These are phyloP conservation scores for Rhagophthalmus giganteus DNA, from an alignment of 2,888 invertebrate genomes.

Conservation along the genomic window DNA sequence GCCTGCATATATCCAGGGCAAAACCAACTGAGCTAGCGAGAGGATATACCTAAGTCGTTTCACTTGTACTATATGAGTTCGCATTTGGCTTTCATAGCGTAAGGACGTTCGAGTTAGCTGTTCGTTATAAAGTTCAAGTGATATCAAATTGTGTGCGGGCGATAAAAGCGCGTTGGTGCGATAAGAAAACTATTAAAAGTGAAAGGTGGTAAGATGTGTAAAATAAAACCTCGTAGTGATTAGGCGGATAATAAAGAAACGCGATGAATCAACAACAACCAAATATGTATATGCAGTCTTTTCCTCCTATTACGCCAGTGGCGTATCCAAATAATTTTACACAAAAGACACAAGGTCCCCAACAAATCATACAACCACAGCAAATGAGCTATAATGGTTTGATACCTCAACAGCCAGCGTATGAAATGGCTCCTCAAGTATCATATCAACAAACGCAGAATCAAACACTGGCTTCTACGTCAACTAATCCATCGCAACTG, in stretches of 20 bases:
- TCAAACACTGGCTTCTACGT: slow-evolving; percentile 2
- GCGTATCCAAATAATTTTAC: slow-evolving; percentile 4
- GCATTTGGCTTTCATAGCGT: slow-evolving; percentile 3
- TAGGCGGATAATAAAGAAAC: no score
- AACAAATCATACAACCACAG: neutral
- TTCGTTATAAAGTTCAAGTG: no score
- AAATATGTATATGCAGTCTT: neutral
- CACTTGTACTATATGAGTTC: no score
- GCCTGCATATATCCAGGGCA: no score
- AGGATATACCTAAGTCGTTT: no score
- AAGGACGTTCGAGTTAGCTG: slow-evolving; percentile 1
- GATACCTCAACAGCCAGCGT: slow-evolving; percentile 1
- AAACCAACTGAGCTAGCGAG: no score
- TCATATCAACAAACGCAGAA: slow-evolving; percentile 1
- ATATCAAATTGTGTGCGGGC: no score
- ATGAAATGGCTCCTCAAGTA: slow-evolving; percentile 6
- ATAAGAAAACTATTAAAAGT: no score
- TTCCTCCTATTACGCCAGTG: slow-evolving; percentile 3
- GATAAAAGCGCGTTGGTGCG: no score
- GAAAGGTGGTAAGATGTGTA: no score
- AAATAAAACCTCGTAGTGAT: no score
- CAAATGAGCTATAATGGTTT: slow-evolving; percentile 3
- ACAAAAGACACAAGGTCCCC: neutral
- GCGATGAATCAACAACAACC: no score
- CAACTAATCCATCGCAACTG: slow-evolving; percentile 1